Base-by-base conservation (phyloP, 1,140 invertebrate species). In the Camponotus vicinus region DNA sequence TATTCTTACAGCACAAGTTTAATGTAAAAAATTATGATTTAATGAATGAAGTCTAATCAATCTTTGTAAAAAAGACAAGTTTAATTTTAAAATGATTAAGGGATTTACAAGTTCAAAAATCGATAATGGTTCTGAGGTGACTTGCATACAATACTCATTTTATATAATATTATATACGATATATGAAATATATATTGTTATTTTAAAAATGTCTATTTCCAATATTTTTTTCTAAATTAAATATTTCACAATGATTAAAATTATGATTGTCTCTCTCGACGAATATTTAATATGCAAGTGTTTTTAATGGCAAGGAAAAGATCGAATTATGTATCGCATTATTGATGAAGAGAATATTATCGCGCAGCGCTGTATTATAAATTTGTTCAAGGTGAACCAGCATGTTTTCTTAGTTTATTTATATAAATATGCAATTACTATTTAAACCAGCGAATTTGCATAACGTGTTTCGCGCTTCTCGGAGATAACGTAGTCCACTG, bases 141-240 rank as follows among this genome's bases (percentile, higher is more conserved):
- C 1, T 84, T 83, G 76, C 75, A 89, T 86, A 77, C 18, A 11
- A 86, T 87, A 84, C 34, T 86, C 63, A 67, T 82, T 55, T 85
- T 85, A 27, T 90, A 57, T 64, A 85, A 67, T 34, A 34, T 89
- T 80, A 52, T 15, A 49, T 18, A 66, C 21, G n/a, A 21, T 59
- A 21, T 59, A 85, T 75, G 32, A 85, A 90, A 89, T 89, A 90
- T 89, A 90, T 76, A 90, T 85, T 89, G 85, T 89, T 87, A 89
- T 59, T 89, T 34, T 73, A 52, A 76, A 86, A 86, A 55, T 37
- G 32, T 69, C 13, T 9, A 9, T 15, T 57, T 69, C n/a, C 9
- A 45, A 52, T 63, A 21, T 52, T 76, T 18, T 76, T 18, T 76
- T 57, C 4, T 3, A n/a, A 9, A 45, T 49, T 40, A 37, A 55